A percentile compares a stretch with the other conserved stretches of the same genome.
Evolutionary conservation across 2,113 vertebrate genomes (phyloP).

Genomic region (Poeciliopsis retropinna): DNA sequence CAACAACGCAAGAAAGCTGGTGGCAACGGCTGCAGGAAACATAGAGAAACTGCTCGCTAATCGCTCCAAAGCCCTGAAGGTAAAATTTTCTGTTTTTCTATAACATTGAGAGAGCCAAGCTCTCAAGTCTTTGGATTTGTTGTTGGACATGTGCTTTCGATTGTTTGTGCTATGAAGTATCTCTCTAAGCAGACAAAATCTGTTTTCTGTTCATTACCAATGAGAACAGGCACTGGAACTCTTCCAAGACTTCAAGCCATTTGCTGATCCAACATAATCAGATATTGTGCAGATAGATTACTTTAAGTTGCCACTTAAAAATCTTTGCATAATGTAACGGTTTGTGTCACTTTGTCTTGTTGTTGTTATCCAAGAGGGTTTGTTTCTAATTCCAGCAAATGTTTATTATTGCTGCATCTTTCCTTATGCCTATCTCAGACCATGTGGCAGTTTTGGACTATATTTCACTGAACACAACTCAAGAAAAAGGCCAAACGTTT

Average conservation of each 20-base stretch:
- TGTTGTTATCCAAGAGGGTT: neutral
- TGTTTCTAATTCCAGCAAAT: neutral
- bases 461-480: neutral
- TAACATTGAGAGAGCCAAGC: neutral
- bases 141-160: neutral
- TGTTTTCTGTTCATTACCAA: slow-evolving; percentile 45
- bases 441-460: neutral
- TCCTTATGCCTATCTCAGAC: neutral
- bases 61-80: slow-evolving; percentile 89
- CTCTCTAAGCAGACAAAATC: slow-evolving; percentile 31
- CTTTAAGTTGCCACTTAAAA: slow-evolving; percentile 34
- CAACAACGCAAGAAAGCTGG: slow-evolving; percentile 88
- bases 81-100: slow-evolving; percentile 67
- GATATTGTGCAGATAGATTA: slow-evolving; percentile 54
- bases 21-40: slow-evolving; percentile 88
- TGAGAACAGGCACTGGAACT: slow-evolving; percentile 39
- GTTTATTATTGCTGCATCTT: neutral
- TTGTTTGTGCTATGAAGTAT: slow-evolving; percentile 9
- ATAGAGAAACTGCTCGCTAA: slow-evolving; percentile 91
- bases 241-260: slow-evolving; percentile 26
- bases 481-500: neutral
- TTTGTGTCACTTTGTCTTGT: neutral
- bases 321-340: neutral
- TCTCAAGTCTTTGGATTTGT: neutral
- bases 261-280: slow-evolving; percentile 48